Evolutionary conservation across 2,888 invertebrate genomes (phyloP).

Genomic region (Caenorhabditis sp.): DNA sequence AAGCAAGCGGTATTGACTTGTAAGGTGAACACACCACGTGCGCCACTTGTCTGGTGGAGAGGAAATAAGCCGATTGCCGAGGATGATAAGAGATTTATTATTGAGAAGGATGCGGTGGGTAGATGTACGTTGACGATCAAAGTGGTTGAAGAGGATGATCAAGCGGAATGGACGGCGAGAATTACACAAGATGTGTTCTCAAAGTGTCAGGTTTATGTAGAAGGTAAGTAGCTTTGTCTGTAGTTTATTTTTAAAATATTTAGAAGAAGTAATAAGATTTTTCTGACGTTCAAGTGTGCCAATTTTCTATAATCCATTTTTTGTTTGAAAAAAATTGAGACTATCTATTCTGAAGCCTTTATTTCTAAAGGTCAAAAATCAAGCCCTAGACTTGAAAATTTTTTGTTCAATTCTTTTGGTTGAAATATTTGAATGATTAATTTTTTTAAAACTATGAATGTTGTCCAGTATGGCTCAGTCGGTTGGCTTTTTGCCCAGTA

Average conservation of each 20-base stretch:
- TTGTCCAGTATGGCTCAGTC: too few relatives aligned
- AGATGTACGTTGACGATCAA: conserved; percentile 87
- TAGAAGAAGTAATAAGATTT: too few relatives aligned
- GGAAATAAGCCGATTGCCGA: conserved; percentile 80
- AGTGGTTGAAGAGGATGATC: conserved; percentile 83
- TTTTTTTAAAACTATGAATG: too few relatives aligned
- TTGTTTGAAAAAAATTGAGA: too few relatives aligned
- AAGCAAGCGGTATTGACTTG: conserved; percentile 89
- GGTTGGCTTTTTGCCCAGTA: too few relatives aligned
- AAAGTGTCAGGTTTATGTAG: conserved; percentile 82
- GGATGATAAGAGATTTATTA: conserved; percentile 76
- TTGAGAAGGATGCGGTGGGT: conserved; percentile 91
- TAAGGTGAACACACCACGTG: conserved; percentile 89
- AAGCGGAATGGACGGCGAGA: conserved; percentile 87
- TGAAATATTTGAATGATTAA: too few relatives aligned
- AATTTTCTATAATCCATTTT: too few relatives aligned
- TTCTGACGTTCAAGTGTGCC: too few relatives aligned
- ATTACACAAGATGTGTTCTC: conserved; percentile 89
- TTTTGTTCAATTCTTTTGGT: too few relatives aligned
- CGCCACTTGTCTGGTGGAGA: conserved; percentile 91
- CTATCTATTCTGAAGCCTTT: too few relatives aligned
- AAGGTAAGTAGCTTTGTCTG: conserved; percentile 76
- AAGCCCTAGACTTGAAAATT: too few relatives aligned
- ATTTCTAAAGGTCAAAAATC: too few relatives aligned
- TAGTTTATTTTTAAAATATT: neutral